Evolutionary conservation across 2,888 invertebrate genomes (phyloP), one percentile per base, ranked within the genome.

Genomic region (Calameuta filiformis): DNA sequence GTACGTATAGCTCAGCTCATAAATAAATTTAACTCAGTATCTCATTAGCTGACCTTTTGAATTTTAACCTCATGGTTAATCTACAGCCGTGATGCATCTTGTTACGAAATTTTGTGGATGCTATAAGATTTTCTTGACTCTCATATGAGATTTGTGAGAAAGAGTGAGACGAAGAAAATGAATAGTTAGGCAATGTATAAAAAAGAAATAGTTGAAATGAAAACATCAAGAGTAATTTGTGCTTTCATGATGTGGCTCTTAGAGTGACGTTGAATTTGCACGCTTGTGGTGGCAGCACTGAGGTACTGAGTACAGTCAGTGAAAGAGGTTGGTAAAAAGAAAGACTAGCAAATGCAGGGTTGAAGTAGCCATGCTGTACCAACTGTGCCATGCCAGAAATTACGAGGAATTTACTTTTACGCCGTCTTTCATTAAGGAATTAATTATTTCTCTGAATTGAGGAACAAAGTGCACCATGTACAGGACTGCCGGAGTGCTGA

Each of bases 341-440:
- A 56, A 56, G 56, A 56, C 56, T 56, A 56, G 56, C 23, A 56
- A 23, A 56, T 56, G 56, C 56, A 56, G 56, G 23, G 9, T 23
- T 56, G 56, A 56, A 56, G 56, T 56, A 56, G 56, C 56, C 56
- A 23, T 56, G 15, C 40, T 23, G 40, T 56, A 56, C 40, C 40
- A 9, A 23, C 40, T 56, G 40, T 9, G 9, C 15, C 23, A 23
- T 56, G 56, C 6, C 56, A 56, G 34, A 71, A 71, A 30, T 31
- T 23, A 33, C 1, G 35, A 35, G 23, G 78, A 75, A 78, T 78
- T 78, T 78, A 30, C 69, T 81, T 81, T 81, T 79, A 79, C 79
- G 79, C 81, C 77, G 81, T 80, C 81, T 82, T 83, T 80, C 81
- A 81, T 81, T 78, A 77, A 82, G 78, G 81, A 84, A 83, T 84